Evolutionary conservation across 2,888 invertebrate genomes (phyloP), one percentile per base, ranked within the genome.

Genomic region (Ariolimax columbianus): DNA sequence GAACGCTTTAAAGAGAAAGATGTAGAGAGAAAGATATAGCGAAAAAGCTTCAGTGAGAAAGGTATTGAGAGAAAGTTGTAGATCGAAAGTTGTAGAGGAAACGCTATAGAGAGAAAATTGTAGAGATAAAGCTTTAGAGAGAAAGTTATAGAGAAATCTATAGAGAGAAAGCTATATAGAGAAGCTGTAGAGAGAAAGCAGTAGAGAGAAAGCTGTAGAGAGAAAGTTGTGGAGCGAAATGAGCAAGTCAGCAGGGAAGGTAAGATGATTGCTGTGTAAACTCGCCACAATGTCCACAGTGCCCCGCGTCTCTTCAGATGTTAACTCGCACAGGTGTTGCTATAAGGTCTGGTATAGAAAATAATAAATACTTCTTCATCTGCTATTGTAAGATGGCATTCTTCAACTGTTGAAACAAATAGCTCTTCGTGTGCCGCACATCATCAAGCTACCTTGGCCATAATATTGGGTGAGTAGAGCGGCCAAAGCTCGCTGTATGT

Each of bases 151-250:
- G 75, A 75, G 47, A 75, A 23, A 75, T 23, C 1, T n/a, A 47
- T 6, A 47, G 75, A 75, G 47, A 75, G 7, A 38, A 26, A 40
- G 38, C 7, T 6, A 40, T 26, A 73, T 3, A 23, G 73, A 73
- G 40, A 40, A 63, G 33, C 2, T 6, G 40, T 9, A 38, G 23
- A 40, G 63, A 63, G 40, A 79, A 23, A 63, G n/a, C 4, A 1
- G 43, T 7, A 63, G 59, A 63, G 66, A n/a, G 59, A 40, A 23
- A 63, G 6, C 17, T 6, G 38, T n/a, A 40, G 66, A 40, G 59
- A 79, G 66, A 73, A 6, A 73, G 73, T 47, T 11, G 47, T 47
- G 40, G 23, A 77, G 55, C 51, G 40, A 72, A 26, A n/a, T 33
- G 6, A 36, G 33, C 33, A 70, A n/a, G 23, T 30, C 17, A 3